phyloP scores from a whole-genome alignment of 2,797 vertebrate species.

The Zalophus californianus region DNA sequence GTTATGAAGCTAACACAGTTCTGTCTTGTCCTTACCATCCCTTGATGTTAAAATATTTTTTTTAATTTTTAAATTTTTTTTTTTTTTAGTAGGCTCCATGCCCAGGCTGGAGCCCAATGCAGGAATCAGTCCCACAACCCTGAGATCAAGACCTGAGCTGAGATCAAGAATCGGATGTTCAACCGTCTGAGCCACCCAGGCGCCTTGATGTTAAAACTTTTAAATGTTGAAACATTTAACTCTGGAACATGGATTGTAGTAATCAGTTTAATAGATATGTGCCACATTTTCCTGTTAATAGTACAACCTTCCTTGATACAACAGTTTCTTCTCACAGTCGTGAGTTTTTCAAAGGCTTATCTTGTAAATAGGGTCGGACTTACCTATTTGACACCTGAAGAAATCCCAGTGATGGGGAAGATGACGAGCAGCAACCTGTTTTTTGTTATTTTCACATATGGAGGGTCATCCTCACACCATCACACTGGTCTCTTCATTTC shows the following conservation, averaged over 20 bases:
- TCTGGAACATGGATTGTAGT: neutral
- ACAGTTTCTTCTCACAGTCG: neutral
- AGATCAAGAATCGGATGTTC: neutral
- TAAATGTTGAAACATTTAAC: constrained; percentile 30
- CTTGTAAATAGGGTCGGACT: neutral
- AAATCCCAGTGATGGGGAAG: neutral
- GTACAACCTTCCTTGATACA: neutral
- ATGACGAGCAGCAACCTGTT: neutral
- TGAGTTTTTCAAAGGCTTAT: constrained; percentile 17
- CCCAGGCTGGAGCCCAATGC: neutral
- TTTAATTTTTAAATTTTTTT: neutral
- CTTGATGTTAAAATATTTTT: neutral
- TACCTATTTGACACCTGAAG: neutral
- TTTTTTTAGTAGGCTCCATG: neutral
- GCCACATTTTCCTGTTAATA: neutral
- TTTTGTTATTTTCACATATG: neutral
- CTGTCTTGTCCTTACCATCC: neutral
- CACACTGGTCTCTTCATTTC: neutral
- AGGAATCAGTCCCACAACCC: neutral
- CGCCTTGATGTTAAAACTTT: neutral
- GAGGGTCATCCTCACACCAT: neutral
- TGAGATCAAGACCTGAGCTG: neutral
- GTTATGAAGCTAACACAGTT: neutral
- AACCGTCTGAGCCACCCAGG: neutral
- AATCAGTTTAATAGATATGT: neutral